Evolutionary conservation across 1,140 invertebrate species (phyloP), one percentile per base, ranked within the genome.

Genomic region (Macrostomum lignano): DNA sequence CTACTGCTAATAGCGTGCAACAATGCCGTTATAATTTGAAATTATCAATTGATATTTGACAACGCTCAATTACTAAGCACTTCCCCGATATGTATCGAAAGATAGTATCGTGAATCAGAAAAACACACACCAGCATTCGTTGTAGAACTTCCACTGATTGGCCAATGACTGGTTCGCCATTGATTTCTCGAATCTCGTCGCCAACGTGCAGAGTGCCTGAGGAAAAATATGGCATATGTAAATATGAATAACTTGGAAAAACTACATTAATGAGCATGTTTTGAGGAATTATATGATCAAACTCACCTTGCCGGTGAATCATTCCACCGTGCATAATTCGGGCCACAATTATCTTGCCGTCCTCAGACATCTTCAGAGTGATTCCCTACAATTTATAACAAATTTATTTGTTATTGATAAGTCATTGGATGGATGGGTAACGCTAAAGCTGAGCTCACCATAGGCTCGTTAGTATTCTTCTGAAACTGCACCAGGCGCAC

Each of bases 401-500:
- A n/a, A n/a, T n/a, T n/a, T n/a, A n/a, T n/a, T n/a, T n/a, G n/a
- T n/a, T n/a, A n/a, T n/a, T n/a, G n/a, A n/a, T n/a, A n/a, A n/a
- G n/a, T n/a, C n/a, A n/a, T n/a, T n/a, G n/a, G n/a, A n/a, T n/a
- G n/a, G n/a, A n/a, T n/a, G n/a, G n/a, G n/a, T n/a, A n/a, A n/a
- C n/a, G n/a, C n/a, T n/a, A n/a, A n/a, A n/a, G n/a, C n/a, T n/a
- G 44, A 30, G 58, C 55, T 67, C 60, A 91, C 84, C 82, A 94
- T 93, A n/a, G 84, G 82, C 58, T 94, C 86, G 49, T 93, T 82
- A 29, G 81, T 86, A 56, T 91, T 93, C 60, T 93, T 93, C 60
- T 93, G 82, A 62, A 96, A 94, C 61, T 94, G 84, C 42, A 96
- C 86, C 41, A 94, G 68, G 45, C 86, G 69, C 33, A 94, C 81